A percentile compares a stretch with the other conserved stretches of the same genome.
These are phyloP conservation scores for Allobates femoralis DNA, from an alignment of 2,797 vertebrate genomes.

Conservation along the genomic window DNA sequence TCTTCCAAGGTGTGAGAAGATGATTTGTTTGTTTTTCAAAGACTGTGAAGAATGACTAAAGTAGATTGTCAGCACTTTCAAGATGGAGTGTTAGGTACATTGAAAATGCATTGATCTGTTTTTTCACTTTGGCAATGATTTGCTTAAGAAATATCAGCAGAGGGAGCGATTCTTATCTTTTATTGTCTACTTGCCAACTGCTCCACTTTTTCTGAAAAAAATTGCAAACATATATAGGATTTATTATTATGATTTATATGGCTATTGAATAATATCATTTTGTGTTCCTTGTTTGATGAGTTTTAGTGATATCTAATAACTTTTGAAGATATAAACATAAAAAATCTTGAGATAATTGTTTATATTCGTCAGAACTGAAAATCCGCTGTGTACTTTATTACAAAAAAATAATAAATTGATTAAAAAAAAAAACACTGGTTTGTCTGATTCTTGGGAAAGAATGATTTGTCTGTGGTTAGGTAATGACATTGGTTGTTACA, in stretches of 20 bases:
- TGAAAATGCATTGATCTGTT: slow-evolving; percentile 76
- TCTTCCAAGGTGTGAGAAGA: slow-evolving; percentile 46
- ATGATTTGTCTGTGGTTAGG: slow-evolving; percentile 50
- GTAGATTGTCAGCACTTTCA: slow-evolving; percentile 74
- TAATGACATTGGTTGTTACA: slow-evolving; percentile 30
- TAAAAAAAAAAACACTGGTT: neutral
- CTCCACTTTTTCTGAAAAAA: neutral
- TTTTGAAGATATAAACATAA: neutral
- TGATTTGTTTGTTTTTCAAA: slow-evolving; percentile 72
- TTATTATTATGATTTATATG: neutral
- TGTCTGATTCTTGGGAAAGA: neutral
- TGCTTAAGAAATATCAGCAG: slow-evolving; percentile 60
- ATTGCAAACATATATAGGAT: no score
- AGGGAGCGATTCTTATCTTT: slow-evolving; percentile 65
- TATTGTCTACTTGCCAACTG: neutral
- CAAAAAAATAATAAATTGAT: no score
- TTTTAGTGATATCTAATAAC: no score
- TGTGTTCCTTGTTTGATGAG: neutral
- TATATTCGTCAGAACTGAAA: neutral
- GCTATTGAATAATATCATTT: neutral
- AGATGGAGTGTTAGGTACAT: slow-evolving; percentile 74
- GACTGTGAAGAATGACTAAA: slow-evolving; percentile 63
- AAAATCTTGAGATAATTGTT: neutral
- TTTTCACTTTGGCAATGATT: slow-evolving; percentile 74
- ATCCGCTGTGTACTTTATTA: neutral